A percentile compares a stretch with the other conserved stretches of the same genome.
phyloP scores from a whole-genome alignment of 2,113 vertebrate species.

The Anolis carolinensis region DNA sequence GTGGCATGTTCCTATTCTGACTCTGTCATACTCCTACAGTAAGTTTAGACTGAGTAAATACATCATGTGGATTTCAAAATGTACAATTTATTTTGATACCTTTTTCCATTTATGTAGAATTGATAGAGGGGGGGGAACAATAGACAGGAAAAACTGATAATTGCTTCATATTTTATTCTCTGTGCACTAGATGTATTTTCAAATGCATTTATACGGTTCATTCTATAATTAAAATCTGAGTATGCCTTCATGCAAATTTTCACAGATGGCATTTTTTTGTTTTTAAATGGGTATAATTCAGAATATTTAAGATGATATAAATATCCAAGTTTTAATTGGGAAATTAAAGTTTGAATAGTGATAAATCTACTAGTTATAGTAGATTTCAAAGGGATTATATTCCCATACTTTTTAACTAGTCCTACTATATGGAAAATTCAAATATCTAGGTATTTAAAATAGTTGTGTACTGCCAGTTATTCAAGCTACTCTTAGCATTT shows the following conservation, averaged over 20 bases:
- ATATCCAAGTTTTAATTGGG: constrained; percentile 61
- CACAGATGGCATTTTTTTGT: constrained; percentile 70
- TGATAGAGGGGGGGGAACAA: constrained; percentile 42
- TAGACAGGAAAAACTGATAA: constrained; percentile 54
- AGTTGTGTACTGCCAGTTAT: background rate
- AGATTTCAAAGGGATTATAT: constrained; percentile 1
- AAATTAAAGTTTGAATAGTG: constrained; percentile 56
- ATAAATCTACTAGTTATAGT: constrained; percentile 55
- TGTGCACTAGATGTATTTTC: constrained; percentile 52
- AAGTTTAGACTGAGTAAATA: constrained; percentile 44
- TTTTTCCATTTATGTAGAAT: constrained; percentile 25
- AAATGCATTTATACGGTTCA: constrained; percentile 58
- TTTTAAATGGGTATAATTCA: constrained; percentile 67
- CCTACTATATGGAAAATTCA: constrained; percentile 12
- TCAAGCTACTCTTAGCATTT: background rate
- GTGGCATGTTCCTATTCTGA: constrained; percentile 41
- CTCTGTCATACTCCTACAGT: constrained; percentile 49
- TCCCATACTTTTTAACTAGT: background rate
- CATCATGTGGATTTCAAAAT: constrained; percentile 27
- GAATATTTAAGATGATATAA: constrained; percentile 69
- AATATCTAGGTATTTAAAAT: constrained; percentile 25
- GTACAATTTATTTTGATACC: background rate
- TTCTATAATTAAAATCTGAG: constrained; percentile 71
- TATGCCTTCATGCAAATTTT: constrained; percentile 66
- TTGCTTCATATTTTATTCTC: constrained; percentile 54